Evolutionary conservation across 2,797 vertebrate species (phyloP).

Genomic region (Phalloptychus januarius): DNA sequence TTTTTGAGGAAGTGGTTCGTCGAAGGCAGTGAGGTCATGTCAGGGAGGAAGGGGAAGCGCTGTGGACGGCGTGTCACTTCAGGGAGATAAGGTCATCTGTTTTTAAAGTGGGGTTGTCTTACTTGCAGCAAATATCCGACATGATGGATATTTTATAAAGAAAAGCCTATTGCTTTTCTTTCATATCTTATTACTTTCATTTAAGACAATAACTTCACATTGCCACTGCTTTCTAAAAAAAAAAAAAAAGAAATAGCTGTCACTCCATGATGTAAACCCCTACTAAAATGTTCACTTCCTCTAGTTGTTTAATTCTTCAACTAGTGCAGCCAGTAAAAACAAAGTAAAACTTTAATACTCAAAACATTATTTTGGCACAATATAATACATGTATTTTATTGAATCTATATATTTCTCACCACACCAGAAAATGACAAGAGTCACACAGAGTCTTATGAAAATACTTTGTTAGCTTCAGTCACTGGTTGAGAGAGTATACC

Average conservation of each 20-base stretch:
- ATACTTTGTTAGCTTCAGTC: background rate
- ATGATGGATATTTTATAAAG: background rate
- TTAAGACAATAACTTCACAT: background rate
- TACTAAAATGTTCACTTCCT: background rate
- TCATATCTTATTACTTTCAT: background rate
- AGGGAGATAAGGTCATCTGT: background rate
- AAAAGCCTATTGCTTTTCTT: background rate
- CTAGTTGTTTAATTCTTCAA: background rate
- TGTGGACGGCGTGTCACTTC: background rate
- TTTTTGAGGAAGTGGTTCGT: constrained; percentile 41
- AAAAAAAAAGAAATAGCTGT: background rate
- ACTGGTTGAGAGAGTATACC: background rate
- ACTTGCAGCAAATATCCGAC: background rate
- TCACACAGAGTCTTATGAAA: no score
- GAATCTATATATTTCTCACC: no score
- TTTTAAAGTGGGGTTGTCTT: background rate
- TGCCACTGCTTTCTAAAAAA: background rate
- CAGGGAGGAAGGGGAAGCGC: constrained; percentile 42
- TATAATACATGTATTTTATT: no score
- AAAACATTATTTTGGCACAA: background rate
- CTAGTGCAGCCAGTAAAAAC: background rate
- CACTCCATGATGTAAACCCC: background rate
- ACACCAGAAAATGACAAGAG: background rate
- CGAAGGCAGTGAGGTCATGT: constrained; percentile 18
- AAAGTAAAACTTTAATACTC: background rate